A percentile compares a stretch with the other conserved stretches of the same genome.
Conservation (phyloP, 2,888 invertebrate genomes). For the Alcis repandata region DNA sequence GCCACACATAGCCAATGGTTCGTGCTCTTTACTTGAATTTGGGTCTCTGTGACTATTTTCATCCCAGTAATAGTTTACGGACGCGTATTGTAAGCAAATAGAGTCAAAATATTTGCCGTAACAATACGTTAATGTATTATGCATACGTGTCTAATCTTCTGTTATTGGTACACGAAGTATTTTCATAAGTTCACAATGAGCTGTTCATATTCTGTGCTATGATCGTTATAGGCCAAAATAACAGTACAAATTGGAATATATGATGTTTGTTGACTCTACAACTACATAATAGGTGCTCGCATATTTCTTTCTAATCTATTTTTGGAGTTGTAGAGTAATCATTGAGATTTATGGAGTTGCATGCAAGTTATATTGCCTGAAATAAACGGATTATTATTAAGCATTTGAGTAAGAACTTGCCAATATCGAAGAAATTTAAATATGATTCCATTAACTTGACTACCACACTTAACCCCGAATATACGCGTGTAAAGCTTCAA, state of each 20-base stretch:
- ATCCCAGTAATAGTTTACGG: slow-evolving; percentile 1
- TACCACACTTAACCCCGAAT: too few species aligned
- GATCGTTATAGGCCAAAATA: background rate
- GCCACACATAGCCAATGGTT: too few species aligned
- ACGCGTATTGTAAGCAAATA: slow-evolving; percentile 72
- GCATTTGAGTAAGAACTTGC: too few species aligned
- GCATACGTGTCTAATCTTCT: slow-evolving; percentile 59
- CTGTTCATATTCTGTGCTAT: background rate
- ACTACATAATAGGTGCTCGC: too few species aligned
- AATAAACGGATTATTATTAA: too few species aligned
- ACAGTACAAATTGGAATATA: background rate
- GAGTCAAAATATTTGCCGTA: slow-evolving; percentile 54
- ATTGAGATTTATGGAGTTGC: too few species aligned
- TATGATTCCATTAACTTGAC: too few species aligned
- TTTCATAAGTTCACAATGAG: background rate
- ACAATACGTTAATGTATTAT: slow-evolving; percentile 63
- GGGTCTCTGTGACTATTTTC: background rate
- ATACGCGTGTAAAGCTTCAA: too few species aligned
- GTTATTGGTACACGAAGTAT: slow-evolving; percentile 41
- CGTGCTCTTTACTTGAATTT: background rate
- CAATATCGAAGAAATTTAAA: too few species aligned
- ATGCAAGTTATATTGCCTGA: too few species aligned
- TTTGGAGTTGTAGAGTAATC: too few species aligned
- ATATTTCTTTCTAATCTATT: too few species aligned
- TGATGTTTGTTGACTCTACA: background rate